These are phyloP conservation scores for Oreochromis niloticus DNA, from an alignment of 2,113 vertebrate species.

Conservation along the genomic window DNA sequence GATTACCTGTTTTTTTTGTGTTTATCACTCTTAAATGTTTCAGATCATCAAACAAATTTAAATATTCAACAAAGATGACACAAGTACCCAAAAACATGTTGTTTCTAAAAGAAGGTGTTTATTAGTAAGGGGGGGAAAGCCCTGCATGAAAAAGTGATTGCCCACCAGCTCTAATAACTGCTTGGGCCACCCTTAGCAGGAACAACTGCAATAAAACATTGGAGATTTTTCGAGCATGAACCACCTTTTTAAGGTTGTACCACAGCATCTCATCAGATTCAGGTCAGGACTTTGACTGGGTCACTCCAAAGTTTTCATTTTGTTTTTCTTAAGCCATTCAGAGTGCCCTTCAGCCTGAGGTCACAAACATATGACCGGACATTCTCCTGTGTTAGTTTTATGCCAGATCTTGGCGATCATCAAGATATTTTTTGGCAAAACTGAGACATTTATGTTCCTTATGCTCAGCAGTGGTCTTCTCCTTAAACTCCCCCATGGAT, in stretches of 20 bases:
- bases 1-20: background rate
- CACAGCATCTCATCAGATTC: background rate
- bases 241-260: background rate
- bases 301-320: background rate
- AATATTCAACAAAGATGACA: background rate
- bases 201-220: background rate
- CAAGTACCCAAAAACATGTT: background rate
- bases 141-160: rapidly evolving
- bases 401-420: rapidly evolving
- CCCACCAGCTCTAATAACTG: background rate
- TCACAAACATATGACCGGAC: background rate
- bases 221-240: background rate
- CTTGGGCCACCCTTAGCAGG: background rate
- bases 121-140: rapidly evolving
- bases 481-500: background rate
- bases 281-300: background rate
- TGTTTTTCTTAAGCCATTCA: background rate
- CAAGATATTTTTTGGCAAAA: background rate
- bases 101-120: background rate
- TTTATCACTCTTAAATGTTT: background rate
- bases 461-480: background rate
- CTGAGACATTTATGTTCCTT: background rate
- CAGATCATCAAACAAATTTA: background rate
- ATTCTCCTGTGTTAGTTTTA: background rate
- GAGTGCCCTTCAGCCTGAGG: background rate